Evolutionary conservation across 2,888 invertebrate species (phyloP), one percentile per base, ranked within the genome.

Genomic region (Hofmannophila pseudospretella): DNA sequence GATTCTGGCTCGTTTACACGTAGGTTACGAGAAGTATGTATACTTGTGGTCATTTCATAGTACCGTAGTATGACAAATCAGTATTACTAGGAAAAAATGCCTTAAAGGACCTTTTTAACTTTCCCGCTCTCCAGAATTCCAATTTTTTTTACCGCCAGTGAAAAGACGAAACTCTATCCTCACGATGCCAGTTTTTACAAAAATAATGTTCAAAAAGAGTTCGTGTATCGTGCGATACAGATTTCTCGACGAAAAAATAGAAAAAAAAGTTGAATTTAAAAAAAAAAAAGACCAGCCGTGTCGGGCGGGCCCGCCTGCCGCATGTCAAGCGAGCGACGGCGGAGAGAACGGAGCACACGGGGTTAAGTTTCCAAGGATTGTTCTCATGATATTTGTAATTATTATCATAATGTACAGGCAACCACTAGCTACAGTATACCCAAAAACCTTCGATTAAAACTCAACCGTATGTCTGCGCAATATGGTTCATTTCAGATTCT

Each of bases 191-290:
- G 16, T 66, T 64, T 57, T 57, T 54, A 32, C 50, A 51, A 51
- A 56, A 54, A 49, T 45, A 63, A n/a, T 51, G 53, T 57, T 23
- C 5, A 61, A 64, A 70, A 68, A 62, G 63, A 66, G 49, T 66
- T 64, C 65, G 64, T 67, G 59, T 71, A 66, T 67, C 74, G 77
- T 79, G 78, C 78, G 66, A 76, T 80, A 78, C 76, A 75, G 72
- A 78, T 77, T 78, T 23, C 23, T 23, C 23, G 23, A 23, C 23
- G 23, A 23, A 23, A 23, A 23, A 23, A 23, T n/a, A 7, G 48
- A 51, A 58, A 58, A 64, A 60, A 61, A 56, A 53, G 54, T 54
- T 51, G 49, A 46, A 44, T n/a, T n/a, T 38, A 33, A 38, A 36
- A 49, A 44, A 54, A 56, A n/a, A n/a, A n/a, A 58, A 62, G 63